These are phyloP conservation scores for Hyppa rectilinea DNA, from an alignment of 2,888 invertebrate genomes.

Conservation along the genomic window DNA sequence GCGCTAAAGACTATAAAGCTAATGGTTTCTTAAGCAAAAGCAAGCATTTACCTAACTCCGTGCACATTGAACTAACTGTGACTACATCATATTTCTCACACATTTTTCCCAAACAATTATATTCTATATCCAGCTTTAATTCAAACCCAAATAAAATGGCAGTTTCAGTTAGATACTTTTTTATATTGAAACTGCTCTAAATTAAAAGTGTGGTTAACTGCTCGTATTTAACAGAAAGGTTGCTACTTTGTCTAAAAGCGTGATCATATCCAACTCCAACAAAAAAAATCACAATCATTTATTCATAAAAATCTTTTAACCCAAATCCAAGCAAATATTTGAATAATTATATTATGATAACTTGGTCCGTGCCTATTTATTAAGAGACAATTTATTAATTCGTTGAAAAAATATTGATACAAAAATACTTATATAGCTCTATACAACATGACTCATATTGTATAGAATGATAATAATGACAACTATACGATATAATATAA, in stretches of 20 bases:
- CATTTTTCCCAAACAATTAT: not conserved
- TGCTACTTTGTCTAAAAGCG: not conserved
- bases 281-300: not conserved
- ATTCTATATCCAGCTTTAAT: not conserved
- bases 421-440: not conserved
- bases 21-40: not conserved
- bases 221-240: not conserved
- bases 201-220: not conserved
- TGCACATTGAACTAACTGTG: not conserved
- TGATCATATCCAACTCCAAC: not conserved
- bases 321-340: not conserved
- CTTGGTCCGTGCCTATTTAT: slow-evolving; percentile 1
- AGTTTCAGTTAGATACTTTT: not conserved
- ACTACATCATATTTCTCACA: too few species aligned
- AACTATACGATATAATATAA: too few species aligned
- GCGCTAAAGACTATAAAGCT: not conserved
- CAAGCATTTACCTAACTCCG: not conserved
- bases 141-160: not conserved
- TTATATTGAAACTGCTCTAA: not conserved
- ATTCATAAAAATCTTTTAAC: not conserved
- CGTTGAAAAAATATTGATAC: not conserved
- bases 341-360: slow-evolving; percentile 16
- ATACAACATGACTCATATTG: slow-evolving; percentile 7
- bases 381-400: slow-evolving; percentile 13
- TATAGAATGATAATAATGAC: slow-evolving; percentile 9